Percentiles rank a stretch among this genome's conserved stretches.
Evolutionary conservation across 2,113 vertebrate genomes (phyloP).

Genomic region (Campylomormyrus numenius): DNA sequence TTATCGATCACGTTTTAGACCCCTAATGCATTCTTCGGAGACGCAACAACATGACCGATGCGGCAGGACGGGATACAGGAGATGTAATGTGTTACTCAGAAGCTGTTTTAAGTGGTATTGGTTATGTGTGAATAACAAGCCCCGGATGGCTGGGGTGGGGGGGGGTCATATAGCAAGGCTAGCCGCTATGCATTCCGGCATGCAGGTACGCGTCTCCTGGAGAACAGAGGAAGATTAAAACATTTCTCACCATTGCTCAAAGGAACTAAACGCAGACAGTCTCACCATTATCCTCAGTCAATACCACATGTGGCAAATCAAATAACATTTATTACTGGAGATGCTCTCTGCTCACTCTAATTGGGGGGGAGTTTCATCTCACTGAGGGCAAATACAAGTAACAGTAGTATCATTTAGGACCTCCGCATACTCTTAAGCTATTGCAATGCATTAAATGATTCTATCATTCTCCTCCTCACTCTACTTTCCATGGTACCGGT

Average conservation of each 20-base stretch:
- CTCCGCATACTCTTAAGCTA: neutral
- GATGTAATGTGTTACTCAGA: neutral
- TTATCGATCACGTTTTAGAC: neutral
- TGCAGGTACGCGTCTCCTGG: neutral
- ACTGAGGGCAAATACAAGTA: slow-evolving; percentile 11
- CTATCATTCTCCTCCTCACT: neutral
- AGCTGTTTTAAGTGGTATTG: neutral
- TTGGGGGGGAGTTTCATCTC: neutral
- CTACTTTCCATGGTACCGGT: neutral
- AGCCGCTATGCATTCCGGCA: neutral
- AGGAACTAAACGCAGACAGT: neutral
- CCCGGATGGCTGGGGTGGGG: neutral
- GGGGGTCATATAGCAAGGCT: neutral
- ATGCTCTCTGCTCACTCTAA: neutral
- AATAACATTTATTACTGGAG: slow-evolving; percentile 11
- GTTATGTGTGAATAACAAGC: neutral
- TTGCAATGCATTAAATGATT: neutral
- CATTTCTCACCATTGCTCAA: neutral
- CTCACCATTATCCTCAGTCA: neutral
- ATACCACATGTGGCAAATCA: slow-evolving; percentile 14
- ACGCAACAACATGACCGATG: neutral
- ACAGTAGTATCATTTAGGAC: neutral
- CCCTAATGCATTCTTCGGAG: neutral
- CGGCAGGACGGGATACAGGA: neutral
- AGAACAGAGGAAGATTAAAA: neutral